Conservation (phyloP, 2,888 invertebrate genomes). For the Drosophila tanythrix region DNA sequence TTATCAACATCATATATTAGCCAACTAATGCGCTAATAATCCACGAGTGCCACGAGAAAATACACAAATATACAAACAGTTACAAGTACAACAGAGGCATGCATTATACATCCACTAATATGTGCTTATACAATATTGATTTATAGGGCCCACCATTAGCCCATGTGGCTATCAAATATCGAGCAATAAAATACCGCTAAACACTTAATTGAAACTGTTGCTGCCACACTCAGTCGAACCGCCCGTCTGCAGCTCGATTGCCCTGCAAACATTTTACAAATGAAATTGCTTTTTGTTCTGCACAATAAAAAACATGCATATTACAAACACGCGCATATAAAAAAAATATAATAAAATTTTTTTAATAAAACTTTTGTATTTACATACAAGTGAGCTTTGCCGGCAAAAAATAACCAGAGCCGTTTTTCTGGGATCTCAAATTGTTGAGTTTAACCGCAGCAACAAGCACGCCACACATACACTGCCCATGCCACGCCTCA, state of each 20-base stretch:
- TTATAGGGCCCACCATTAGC: constrained; percentile 55
- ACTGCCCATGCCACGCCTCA: constrained; percentile 2
- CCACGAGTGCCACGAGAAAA: constrained; percentile 72
- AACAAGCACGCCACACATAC: constrained; percentile 29
- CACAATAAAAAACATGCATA: constrained; percentile 48
- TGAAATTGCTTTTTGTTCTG: constrained; percentile 69
- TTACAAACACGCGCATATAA: constrained; percentile 25
- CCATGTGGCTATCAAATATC: constrained; percentile 67
- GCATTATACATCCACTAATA: constrained; percentile 8
- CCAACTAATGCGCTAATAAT: constrained; percentile 78
- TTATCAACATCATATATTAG: constrained; percentile 67
- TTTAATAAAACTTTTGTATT: constrained; percentile 76
- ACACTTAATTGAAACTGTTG: constrained; percentile 80
- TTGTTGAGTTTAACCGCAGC: constrained; percentile 51
- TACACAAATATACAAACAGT: constrained; percentile 51
- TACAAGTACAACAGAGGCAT: constrained; percentile 4
- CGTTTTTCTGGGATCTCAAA: constrained; percentile 36
- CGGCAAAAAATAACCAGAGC: constrained; percentile 32
- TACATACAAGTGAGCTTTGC: constrained; percentile 70
- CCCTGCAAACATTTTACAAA: constrained; percentile 51
- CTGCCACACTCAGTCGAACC: constrained; percentile 16
- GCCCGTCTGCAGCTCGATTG: constrained; percentile 7
- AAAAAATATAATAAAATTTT: constrained; percentile 38
- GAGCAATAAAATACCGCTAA: constrained; percentile 75
- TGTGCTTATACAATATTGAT: constrained; percentile 59